Evolutionary conservation across 2,113 vertebrate genomes (phyloP).

Genomic region (Etheostoma cragini): DNA sequence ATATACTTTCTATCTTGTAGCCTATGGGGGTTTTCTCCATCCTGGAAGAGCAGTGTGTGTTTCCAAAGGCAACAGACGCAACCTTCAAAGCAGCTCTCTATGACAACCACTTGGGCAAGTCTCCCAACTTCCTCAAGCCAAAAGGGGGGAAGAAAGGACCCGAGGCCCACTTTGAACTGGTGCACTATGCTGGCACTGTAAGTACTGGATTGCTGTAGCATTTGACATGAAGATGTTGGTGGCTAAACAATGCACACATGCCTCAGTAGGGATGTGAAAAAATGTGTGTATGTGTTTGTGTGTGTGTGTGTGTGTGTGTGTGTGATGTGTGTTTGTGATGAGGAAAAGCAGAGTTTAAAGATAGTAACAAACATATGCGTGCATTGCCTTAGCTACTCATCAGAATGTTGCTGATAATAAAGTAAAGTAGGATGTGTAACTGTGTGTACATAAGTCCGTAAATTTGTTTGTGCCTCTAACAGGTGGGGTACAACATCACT

Average conservation of each 20-base stretch:
- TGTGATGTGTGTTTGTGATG: too few relatives aligned
- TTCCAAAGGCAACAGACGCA: conserved; percentile 73
- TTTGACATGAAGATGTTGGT: too few relatives aligned
- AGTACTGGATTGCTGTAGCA: conserved; percentile 29
- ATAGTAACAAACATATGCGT: neutral
- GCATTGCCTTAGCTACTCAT: too few relatives aligned
- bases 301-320: too few relatives aligned
- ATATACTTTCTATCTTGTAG: conserved; percentile 37
- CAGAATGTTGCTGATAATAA: neutral
- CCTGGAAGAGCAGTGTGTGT: conserved; percentile 78
- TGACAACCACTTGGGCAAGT: conserved; percentile 79
- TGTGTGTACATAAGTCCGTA: neutral
- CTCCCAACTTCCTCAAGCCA: conserved; percentile 84
- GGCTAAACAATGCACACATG: neutral
- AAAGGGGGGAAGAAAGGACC: conserved; percentile 79
- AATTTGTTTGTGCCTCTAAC: neutral
- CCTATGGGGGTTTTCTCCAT: conserved; percentile 78
- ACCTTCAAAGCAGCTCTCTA: conserved; percentile 78
- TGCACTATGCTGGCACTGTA: conserved; percentile 85
- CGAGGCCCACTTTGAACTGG: conserved; percentile 83
- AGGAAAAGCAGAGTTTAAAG: neutral
- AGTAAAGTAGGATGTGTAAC: neutral
- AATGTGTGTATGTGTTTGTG: too few relatives aligned
- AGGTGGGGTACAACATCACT: conserved; percentile 85
- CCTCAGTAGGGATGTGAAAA: neutral